Evolutionary conservation across 1,140 invertebrate genomes (phyloP).

Genomic region (Battus philenor): DNA sequence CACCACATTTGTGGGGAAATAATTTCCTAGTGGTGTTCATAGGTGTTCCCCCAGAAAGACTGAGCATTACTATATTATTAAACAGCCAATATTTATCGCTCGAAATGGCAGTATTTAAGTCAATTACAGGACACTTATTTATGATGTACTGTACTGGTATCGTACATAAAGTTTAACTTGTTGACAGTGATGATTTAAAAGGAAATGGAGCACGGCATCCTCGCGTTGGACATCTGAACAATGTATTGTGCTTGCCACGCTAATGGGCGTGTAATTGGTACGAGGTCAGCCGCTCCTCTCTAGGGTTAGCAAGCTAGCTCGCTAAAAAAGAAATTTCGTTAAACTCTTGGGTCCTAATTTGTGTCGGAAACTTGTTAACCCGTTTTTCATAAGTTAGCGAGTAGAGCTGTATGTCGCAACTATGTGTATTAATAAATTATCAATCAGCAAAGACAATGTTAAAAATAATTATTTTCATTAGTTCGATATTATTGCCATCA

Average conservation of each 20-base stretch:
- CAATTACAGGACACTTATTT: not conserved
- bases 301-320: constrained; percentile 21
- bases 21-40: no score
- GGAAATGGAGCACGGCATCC: constrained; percentile 55
- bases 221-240: constrained; percentile 55
- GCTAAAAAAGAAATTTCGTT: no score
- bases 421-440: no score
- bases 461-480: no score
- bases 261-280: constrained; percentile 63
- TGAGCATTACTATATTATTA: no score
- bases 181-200: constrained; percentile 44
- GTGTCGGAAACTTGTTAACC: not conserved
- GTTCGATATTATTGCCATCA: no score
- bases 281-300: constrained; percentile 56
- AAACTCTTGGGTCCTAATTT: not conserved
- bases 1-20: no score
- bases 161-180: constrained; percentile 33
- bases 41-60: no score
- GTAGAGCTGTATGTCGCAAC: not conserved
- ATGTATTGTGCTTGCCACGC: constrained; percentile 56
- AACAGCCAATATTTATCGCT: no score
- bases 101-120: no score
- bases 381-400: not conserved
- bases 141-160: constrained; percentile 24
- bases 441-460: no score